Conservation (phyloP, 1,140 invertebrate species). For the Leptestheria dahalacensis region DNA sequence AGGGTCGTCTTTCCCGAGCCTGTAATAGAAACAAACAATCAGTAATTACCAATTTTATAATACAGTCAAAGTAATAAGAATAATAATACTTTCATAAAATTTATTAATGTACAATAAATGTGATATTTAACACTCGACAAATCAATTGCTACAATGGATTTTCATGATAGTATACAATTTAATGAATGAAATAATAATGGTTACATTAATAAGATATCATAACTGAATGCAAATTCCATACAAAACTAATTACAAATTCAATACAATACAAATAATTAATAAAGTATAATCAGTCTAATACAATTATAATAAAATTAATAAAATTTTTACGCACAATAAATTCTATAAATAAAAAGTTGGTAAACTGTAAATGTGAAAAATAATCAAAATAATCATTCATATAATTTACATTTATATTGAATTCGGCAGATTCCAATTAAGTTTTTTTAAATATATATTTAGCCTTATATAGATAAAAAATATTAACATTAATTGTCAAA, state of each 20-base stretch:
- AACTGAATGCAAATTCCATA: neutral
- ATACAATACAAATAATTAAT: slow-evolving; percentile 10
- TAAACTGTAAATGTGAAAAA: no score
- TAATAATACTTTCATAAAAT: slow-evolving; percentile 12
- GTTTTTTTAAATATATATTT: no score
- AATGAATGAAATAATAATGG: no score
- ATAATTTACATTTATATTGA: no score
- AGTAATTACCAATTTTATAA: no score
- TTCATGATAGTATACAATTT: no score
- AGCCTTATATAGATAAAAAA: neutral
- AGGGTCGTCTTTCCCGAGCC: no score
- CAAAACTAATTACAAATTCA: neutral
- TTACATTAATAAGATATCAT: neutral
- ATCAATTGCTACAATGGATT: slow-evolving; percentile 41
- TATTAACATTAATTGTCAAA: slow-evolving; percentile 15
- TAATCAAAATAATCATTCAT: no score
- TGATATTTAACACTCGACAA: slow-evolving; percentile 4
- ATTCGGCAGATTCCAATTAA: no score
- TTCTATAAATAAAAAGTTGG: neutral
- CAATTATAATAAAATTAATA: slow-evolving; percentile 1
- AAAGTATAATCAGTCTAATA: slow-evolving; percentile 10
- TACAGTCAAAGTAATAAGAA: neutral
- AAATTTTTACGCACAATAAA: neutral
- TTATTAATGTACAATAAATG: slow-evolving; percentile 2
- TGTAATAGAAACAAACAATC: no score